Evolutionary conservation across 1,140 invertebrate species (phyloP).

Genomic region (Drosophila ficusphila): DNA sequence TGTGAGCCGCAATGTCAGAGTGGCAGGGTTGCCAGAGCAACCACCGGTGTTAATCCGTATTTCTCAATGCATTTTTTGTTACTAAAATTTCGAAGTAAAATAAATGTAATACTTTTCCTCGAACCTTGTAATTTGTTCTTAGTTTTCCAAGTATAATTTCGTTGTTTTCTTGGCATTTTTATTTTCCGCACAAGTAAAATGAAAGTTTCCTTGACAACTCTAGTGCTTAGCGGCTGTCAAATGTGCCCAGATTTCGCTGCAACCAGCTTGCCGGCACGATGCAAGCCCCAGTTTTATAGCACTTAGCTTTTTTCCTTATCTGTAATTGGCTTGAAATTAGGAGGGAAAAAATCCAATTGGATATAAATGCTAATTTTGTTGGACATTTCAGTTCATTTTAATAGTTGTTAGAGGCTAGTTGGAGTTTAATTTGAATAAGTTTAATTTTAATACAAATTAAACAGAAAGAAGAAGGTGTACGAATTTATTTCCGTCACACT

Average conservation of each 20-base stretch:
- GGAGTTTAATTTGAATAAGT: not conserved
- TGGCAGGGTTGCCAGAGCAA: conserved; percentile 43
- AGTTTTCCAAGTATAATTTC: no score
- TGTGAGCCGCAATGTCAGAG: conserved; percentile 55
- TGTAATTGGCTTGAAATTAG: not conserved
- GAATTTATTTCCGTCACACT: no score
- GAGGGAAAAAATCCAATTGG: conserved; percentile 21
- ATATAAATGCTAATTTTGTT: not conserved
- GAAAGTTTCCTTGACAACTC: conserved; percentile 22
- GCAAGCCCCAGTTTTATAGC: not conserved
- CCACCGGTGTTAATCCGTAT: rapidly evolving
- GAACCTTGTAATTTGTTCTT: not conserved
- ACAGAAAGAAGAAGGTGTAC: no score
- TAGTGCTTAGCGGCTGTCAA: conserved; percentile 37
- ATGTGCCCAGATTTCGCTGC: conserved; percentile 25
- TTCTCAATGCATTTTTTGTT: not conserved
- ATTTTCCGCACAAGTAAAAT: not conserved
- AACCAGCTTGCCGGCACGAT: conserved; percentile 40
- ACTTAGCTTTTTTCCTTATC: conserved; percentile 8
- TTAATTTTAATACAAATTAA: no score
- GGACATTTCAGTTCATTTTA: not conserved
- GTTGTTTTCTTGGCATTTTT: not conserved
- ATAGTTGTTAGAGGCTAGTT: not conserved
- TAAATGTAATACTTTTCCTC: not conserved
- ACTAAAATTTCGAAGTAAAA: no score